A percentile compares a stretch with the other conserved stretches of the same genome.
phyloP scores from a whole-genome alignment of 2,113 vertebrate genomes.

The Ceyx melanurus region DNA sequence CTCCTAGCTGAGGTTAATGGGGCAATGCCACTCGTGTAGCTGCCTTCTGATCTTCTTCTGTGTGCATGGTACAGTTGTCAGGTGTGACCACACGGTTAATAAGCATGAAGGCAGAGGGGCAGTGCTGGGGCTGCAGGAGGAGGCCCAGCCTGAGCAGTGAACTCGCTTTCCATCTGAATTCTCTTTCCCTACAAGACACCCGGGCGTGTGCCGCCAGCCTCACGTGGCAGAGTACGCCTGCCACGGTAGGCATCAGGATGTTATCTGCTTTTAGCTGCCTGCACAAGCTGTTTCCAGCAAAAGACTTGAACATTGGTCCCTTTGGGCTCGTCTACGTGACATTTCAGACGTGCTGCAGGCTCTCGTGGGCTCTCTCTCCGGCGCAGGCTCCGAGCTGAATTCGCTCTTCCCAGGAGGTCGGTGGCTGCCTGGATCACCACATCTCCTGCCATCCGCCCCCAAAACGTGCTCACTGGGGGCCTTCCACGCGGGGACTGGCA shows the following conservation, averaged over 20 bases:
- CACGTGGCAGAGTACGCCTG: rapidly evolving
- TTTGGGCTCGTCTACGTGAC: background rate
- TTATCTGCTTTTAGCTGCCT: background rate
- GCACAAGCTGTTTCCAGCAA: background rate
- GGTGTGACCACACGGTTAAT: rapidly evolving
- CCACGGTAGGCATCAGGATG: background rate
- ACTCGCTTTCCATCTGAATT: background rate
- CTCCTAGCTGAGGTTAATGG: background rate
- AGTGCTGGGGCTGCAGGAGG: background rate
- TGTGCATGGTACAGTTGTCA: rapidly evolving
- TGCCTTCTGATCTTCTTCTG: background rate
- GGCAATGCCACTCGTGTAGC: background rate
- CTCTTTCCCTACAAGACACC: background rate
- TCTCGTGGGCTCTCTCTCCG: rapidly evolving
- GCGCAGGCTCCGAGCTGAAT: background rate
- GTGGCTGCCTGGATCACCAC: rapidly evolving
- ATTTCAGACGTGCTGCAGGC: background rate
- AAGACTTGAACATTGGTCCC: background rate
- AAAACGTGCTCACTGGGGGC: too few relatives aligned
- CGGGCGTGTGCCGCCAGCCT: background rate
- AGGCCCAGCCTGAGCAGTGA: background rate
- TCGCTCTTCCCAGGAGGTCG: background rate
- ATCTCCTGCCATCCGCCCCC: background rate
- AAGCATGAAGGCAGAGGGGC: background rate
- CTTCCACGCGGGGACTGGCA: rapidly evolving